Conservation (phyloP, 2,888 invertebrate genomes). For the Heterodera filipjevi region DNA sequence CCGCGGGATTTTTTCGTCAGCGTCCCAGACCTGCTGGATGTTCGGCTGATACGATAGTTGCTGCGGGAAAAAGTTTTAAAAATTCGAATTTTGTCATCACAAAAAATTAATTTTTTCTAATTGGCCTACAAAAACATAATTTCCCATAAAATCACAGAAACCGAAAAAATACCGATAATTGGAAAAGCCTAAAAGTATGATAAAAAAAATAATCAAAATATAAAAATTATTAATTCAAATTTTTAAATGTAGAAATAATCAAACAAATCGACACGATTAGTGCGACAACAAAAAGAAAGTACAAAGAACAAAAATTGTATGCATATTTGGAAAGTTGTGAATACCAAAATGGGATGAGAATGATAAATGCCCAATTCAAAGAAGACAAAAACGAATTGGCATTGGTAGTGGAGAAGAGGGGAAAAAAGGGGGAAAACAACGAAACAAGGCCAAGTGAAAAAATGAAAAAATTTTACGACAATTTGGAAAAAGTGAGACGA, state of each 20-base stretch:
- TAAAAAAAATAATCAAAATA: neutral
- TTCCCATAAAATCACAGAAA: too few relatives aligned
- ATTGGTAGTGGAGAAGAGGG: neutral
- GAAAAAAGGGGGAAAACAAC: neutral
- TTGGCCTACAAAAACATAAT: too few relatives aligned
- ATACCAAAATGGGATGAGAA: neutral
- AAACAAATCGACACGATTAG: neutral
- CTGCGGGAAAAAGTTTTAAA: too few relatives aligned
- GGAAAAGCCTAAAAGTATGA: neutral
- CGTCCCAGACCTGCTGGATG: too few relatives aligned
- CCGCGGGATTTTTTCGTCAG: too few relatives aligned
- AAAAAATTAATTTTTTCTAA: too few relatives aligned
- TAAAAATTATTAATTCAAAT: neutral
- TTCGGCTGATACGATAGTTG: too few relatives aligned
- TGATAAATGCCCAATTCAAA: neutral
- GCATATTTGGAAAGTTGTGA: neutral
- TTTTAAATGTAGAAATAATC: neutral
- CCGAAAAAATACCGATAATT: neutral
- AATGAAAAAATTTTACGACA: neutral
- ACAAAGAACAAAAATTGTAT: neutral
- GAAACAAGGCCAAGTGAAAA: neutral
- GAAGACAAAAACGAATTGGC: neutral
- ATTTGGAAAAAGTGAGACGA: neutral
- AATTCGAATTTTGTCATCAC: too few relatives aligned
- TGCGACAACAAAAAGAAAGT: neutral